These are phyloP conservation scores for Chloroceryle amazona DNA, from an alignment of 2,797 vertebrate species.

Conservation along the genomic window DNA sequence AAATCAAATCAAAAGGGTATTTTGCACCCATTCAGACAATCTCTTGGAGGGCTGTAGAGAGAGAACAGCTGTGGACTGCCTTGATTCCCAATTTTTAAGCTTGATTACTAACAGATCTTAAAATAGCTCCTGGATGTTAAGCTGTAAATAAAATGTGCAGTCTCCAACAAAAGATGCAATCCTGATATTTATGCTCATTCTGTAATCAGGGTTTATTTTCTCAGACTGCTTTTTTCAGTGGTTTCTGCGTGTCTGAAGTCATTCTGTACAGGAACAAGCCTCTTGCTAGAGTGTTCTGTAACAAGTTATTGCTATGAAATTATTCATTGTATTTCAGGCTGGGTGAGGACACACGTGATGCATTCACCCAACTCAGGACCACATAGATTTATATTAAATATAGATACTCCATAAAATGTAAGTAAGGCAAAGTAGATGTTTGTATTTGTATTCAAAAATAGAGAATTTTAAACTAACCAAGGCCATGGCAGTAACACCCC, in stretches of 20 bases:
- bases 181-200: slow-evolving; percentile 13
- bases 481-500: background rate
- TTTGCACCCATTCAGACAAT: slow-evolving; percentile 37
- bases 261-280: slow-evolving; percentile 8
- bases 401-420: background rate
- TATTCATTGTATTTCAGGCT: background rate
- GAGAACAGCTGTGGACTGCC: slow-evolving; percentile 45
- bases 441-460: background rate
- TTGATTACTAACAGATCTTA: slow-evolving; percentile 42
- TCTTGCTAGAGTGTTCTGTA: background rate
- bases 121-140: slow-evolving; percentile 43
- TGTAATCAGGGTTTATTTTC: slow-evolving; percentile 54
- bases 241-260: background rate
- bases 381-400: background rate
- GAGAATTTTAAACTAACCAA: background rate
- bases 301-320: background rate
- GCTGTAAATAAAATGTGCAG: slow-evolving; percentile 40
- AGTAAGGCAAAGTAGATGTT: background rate
- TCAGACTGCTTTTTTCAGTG: background rate
- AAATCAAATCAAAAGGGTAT: background rate
- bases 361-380: background rate
- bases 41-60: background rate
- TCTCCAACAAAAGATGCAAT: slow-evolving; percentile 39
- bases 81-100: slow-evolving; percentile 17
- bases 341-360: background rate